Evolutionary conservation across 2,888 invertebrate species (phyloP).

Genomic region (Folsomia candida): DNA sequence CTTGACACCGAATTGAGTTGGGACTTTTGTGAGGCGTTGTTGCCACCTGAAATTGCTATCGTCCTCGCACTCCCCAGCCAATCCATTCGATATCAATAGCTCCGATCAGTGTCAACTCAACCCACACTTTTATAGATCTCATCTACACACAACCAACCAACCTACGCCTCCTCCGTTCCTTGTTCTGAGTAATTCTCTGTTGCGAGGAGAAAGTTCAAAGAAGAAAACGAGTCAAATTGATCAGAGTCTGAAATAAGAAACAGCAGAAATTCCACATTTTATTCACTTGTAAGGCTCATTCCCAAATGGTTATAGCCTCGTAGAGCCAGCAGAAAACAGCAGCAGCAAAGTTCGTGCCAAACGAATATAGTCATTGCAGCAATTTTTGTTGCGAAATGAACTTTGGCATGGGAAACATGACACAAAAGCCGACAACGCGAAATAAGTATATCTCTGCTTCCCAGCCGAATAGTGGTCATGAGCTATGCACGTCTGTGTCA

Average conservation of each 20-base stretch:
- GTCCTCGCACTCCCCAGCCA: neutral
- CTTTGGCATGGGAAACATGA: neutral
- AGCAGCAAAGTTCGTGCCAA: neutral
- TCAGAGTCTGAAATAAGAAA: neutral
- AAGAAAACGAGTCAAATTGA: neutral
- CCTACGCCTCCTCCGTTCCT: too few relatives aligned
- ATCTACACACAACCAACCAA: neutral
- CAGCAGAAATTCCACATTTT: neutral
- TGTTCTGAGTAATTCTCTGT: neutral
- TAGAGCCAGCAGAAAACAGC: too few relatives aligned
- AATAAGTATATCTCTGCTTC: neutral
- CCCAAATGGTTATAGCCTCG: neutral
- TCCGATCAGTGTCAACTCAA: neutral
- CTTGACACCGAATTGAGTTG: neutral
- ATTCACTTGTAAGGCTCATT: neutral
- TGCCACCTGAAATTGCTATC: slow-evolving; percentile 6
- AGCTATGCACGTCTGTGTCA: neutral
- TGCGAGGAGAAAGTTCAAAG: neutral
- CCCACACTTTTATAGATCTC: slow-evolving; percentile 3
- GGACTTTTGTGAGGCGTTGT: neutral
- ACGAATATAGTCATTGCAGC: too few relatives aligned
- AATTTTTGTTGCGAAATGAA: neutral
- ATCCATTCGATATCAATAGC: neutral
- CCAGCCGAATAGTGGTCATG: neutral
- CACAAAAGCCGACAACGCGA: neutral